phyloP scores from a whole-genome alignment of 2,113 vertebrate genomes.

The Pteruthius melanotis region DNA sequence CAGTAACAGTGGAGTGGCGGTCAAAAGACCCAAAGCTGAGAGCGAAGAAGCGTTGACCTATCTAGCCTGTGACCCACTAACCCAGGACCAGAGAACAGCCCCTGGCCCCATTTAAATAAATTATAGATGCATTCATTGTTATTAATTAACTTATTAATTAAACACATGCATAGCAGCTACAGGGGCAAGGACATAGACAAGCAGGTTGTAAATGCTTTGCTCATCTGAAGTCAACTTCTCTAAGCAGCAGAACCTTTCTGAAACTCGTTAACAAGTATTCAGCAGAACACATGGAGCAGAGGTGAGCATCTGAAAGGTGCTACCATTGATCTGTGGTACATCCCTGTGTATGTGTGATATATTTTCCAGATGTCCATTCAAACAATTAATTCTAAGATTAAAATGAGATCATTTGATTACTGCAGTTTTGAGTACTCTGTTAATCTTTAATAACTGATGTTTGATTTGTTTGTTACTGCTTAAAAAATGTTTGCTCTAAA shows the following conservation, averaged over 20 bases:
- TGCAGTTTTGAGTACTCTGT: neutral
- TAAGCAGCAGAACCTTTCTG: neutral
- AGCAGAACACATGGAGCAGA: neutral
- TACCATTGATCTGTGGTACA: neutral
- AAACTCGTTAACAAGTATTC: neutral
- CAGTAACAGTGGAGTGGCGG: neutral
- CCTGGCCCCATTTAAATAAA: neutral
- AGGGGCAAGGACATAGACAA: neutral
- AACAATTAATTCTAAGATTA: neutral
- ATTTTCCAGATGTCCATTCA: neutral
- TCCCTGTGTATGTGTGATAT: neutral
- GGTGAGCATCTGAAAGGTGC: neutral
- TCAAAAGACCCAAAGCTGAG: neutral
- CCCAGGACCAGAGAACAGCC: neutral
- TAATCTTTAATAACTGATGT: neutral
- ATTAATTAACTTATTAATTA: neutral
- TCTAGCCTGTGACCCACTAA: neutral
- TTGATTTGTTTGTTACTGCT: neutral
- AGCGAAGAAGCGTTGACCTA: neutral
- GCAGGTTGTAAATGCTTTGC: neutral
- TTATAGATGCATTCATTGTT: neutral
- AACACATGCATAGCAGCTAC: neutral
- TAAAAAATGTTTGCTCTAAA: neutral
- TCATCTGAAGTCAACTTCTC: neutral
- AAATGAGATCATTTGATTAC: neutral